Base-by-base conservation (phyloP, 2,113 vertebrate genomes). In the Glaucidium brasilianum region DNA sequence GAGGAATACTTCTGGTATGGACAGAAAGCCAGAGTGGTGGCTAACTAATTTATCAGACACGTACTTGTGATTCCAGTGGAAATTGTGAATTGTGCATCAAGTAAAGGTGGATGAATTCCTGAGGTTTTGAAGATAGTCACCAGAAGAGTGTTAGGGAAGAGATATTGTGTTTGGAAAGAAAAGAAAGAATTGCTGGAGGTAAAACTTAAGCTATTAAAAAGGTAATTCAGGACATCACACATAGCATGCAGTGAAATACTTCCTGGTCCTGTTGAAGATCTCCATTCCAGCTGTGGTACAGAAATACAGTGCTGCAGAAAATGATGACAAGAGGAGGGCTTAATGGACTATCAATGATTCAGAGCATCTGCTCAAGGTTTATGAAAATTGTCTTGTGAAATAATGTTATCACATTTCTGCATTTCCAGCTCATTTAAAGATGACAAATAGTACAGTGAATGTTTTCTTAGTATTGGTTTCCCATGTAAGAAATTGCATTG, bases 201-300 rank as follows among this genome's bases (percentile, higher is more conserved):
- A 74, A 59, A 73, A 50, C 13, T 35, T 11, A n/a, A 72, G n/a
- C 16, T 72, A 23, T 47, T 71, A 64, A 58, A 85, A 23, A 45
- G 45, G 17, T 45, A 22, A 62, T 41, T 92, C 56, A 79, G 21
- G 27, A 37, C 27, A 29, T 59, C 23, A n/a, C 5, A 29, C 23
- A n/a, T 5, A n/a, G 11, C 14, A 18, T 22, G 29, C 5, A 50
- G 15, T 60, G 43, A 64, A 82, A 55, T 19, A 10, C 59, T 59
- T 83, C 37, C 25, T 41, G 9, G 18, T 60, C 32, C 27, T 64
- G 15, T 39, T 19, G 73, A 20, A 85, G n/a, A 53, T 27, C 32
- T 58, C 14, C 4, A 17, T 41, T 49, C 25, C 2, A 4, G 22
- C 8, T 0, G 0, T 1, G 1, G 9, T 45, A 15, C 32, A 86